Evolutionary conservation across 2,113 vertebrate species (phyloP).

Genomic region (Polypterus bichir): DNA sequence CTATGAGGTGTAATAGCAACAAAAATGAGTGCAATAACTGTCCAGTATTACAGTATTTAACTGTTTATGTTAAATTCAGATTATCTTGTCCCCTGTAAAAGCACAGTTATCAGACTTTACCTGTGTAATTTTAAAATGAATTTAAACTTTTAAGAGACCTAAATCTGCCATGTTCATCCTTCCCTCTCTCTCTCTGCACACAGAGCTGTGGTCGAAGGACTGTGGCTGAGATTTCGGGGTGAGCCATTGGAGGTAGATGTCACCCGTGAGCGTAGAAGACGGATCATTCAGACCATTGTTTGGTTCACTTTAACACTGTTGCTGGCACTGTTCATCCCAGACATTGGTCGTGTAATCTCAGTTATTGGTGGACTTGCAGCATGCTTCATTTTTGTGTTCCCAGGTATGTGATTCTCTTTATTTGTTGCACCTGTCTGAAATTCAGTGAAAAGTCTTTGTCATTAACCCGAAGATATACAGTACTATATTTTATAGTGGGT

Average conservation of each 20-base stretch:
- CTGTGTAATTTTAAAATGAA: no score
- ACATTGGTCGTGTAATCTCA: conserved; percentile 89
- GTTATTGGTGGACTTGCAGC: conserved; percentile 87
- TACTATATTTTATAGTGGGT: no score
- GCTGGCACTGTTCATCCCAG: conserved; percentile 86
- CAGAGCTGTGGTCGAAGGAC: conserved; percentile 86
- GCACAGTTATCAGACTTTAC: no score
- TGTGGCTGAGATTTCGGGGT: conserved; percentile 83
- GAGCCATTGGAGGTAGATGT: conserved; percentile 76
- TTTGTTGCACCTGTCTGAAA: no score
- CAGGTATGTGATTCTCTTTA: conserved; percentile 45
- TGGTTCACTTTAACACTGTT: conserved; percentile 85
- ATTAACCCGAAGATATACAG: no score
- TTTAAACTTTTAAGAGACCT: no score
- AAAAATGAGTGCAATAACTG: no score
- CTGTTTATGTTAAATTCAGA: no score
- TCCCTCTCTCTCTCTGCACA: neutral
- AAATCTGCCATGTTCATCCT: neutral
- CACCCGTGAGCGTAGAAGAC: conserved; percentile 61
- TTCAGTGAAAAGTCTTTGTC: no score
- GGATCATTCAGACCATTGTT: conserved; percentile 68
- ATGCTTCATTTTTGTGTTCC: conserved; percentile 92
- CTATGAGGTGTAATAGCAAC: no score
- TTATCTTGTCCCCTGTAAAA: no score
- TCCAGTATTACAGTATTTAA: no score